Evolutionary conservation across 1,140 invertebrate species (phyloP).

Genomic region (Diorhabda carinulata): DNA sequence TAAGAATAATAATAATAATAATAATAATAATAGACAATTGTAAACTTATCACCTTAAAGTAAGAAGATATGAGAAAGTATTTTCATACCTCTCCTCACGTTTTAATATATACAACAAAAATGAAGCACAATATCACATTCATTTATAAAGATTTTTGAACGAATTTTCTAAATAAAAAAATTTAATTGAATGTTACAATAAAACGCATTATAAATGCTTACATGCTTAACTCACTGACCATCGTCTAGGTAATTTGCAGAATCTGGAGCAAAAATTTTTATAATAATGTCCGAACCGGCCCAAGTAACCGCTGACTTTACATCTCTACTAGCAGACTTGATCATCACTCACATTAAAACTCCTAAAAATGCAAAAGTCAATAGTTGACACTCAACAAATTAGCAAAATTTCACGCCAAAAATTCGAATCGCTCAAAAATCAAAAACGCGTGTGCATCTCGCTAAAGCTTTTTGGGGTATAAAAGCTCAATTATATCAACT

Average conservation of each 20-base stretch:
- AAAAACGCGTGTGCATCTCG: background rate
- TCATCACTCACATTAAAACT: constrained; percentile 24
- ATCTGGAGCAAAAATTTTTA: constrained; percentile 31
- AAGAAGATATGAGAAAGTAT: no score
- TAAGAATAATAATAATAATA: no score
- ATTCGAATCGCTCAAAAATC: background rate
- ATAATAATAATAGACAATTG: no score
- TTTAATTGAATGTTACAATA: background rate
- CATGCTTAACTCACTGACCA: constrained; percentile 41
- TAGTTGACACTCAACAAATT: background rate
- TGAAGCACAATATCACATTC: no score
- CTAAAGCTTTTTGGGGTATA: background rate
- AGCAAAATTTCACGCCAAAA: background rate
- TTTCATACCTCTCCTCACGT: no score
- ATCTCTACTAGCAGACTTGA: constrained; percentile 26
- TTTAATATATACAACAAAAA: no score
- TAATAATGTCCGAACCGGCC: constrained; percentile 37
- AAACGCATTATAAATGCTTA: constrained; percentile 33
- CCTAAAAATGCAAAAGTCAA: background rate
- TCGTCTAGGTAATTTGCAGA: constrained; percentile 31
- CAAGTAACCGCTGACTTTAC: constrained; percentile 33
- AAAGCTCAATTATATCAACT: background rate
- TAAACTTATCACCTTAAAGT: no score
- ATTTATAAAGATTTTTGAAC: no score
- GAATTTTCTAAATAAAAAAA: no score